Evolutionary conservation across 2,888 invertebrate species (phyloP).

Genomic region (Cephus rjabovi): DNA sequence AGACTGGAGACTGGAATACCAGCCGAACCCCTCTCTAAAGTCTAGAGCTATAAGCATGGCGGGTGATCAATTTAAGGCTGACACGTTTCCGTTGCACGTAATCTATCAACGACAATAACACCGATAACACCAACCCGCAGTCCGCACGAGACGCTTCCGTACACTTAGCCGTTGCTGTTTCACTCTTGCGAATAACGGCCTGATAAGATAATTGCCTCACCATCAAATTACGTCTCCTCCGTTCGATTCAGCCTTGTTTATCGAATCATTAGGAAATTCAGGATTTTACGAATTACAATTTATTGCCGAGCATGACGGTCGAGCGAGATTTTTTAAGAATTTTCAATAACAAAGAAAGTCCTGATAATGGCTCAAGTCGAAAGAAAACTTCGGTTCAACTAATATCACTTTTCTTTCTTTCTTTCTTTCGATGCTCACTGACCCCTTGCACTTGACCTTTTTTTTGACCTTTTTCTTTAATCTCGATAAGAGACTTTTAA

Average conservation of each 20-base stretch:
- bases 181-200: neutral
- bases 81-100: constrained; percentile 33
- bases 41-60: neutral
- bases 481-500: neutral
- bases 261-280: neutral
- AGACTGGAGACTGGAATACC: neutral
- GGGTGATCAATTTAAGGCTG: constrained; percentile 44
- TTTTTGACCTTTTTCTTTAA: neutral
- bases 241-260: neutral
- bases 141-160: neutral
- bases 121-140: constrained; percentile 28
- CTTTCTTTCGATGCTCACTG: too few relatives aligned
- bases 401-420: neutral
- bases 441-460: neutral
- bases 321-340: too few relatives aligned
- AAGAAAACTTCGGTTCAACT: too few relatives aligned
- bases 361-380: too few relatives aligned
- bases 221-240: neutral
- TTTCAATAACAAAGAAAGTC: too few relatives aligned
- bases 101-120: constrained; percentile 42
- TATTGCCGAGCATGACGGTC: neutral
- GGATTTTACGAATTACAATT: neutral
- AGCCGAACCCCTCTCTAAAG: neutral
- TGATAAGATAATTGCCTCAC: neutral
- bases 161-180: neutral